A percentile compares a stretch with the other conserved stretches of the same genome.
phyloP scores from a whole-genome alignment of 1,140 invertebrate genomes.

The Zaprionus inermis region DNA sequence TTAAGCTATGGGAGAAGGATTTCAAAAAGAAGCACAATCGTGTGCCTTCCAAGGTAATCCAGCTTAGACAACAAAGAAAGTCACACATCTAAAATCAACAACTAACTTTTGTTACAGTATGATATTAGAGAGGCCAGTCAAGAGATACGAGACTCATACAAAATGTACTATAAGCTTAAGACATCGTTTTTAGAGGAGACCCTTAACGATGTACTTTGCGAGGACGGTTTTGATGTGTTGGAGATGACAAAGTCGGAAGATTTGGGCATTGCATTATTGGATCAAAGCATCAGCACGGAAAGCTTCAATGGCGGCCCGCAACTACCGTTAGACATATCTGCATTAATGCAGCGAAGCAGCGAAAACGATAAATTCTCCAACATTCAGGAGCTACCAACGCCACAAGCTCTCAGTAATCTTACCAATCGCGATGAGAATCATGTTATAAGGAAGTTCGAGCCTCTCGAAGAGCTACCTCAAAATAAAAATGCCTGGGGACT shows the following conservation, averaged over 20 bases:
- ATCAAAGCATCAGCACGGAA: constrained; percentile 35
- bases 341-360: constrained; percentile 47
- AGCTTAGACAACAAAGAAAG: too few relatives aligned
- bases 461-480: constrained; percentile 66
- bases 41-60: constrained; percentile 89
- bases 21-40: constrained; percentile 89
- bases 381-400: constrained; percentile 32
- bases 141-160: constrained; percentile 90
- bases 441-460: constrained; percentile 68
- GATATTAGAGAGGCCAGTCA: constrained; percentile 90
- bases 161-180: constrained; percentile 92
- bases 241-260: constrained; percentile 76
- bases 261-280: constrained; percentile 49
- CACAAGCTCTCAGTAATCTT: constrained; percentile 53
- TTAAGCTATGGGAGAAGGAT: constrained; percentile 92
- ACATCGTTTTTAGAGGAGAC: constrained; percentile 89
- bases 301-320: constrained; percentile 60
- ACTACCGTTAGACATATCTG: constrained; percentile 61
- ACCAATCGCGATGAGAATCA: constrained; percentile 65
- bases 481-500: constrained; percentile 86
- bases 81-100: too few relatives aligned
- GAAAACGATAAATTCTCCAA: constrained; percentile 46
- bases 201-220: constrained; percentile 85
- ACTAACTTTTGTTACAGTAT: constrained; percentile 84
- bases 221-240: constrained; percentile 82